Evolutionary conservation across 2,113 vertebrate species (phyloP).

Genomic region (Dromas ardeola): DNA sequence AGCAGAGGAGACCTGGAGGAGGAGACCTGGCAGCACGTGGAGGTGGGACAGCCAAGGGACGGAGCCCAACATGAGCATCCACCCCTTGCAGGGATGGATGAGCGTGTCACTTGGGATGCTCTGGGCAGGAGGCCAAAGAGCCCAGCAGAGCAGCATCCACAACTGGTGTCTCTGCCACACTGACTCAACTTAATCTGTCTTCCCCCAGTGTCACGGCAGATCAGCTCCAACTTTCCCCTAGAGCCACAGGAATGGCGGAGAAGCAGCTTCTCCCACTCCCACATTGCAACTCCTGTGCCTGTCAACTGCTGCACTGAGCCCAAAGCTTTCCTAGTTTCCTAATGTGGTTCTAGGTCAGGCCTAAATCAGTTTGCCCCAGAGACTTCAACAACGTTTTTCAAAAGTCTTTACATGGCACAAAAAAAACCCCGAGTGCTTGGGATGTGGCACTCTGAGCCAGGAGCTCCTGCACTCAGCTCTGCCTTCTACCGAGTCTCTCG

Average conservation of each 20-base stretch:
- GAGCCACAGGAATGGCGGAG: not conserved
- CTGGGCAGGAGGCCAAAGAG: not conserved
- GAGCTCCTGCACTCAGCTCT: not conserved
- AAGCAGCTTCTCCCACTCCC: not conserved
- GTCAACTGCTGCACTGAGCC: not conserved
- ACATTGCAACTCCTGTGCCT: not conserved
- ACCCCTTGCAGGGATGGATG: not conserved
- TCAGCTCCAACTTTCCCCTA: not conserved
- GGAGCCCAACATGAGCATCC: not conserved
- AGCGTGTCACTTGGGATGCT: not conserved
- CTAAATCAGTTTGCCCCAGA: not conserved
- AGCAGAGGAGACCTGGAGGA: not conserved
- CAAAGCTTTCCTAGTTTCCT: not conserved
- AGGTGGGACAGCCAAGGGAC: not conserved
- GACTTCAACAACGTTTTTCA: not conserved
- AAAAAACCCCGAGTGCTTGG: not conserved
- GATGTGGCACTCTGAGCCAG: not conserved
- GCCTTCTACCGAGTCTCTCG: not conserved
- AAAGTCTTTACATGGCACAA: not conserved
- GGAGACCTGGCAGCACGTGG: not conserved
- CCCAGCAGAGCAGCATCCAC: not conserved
- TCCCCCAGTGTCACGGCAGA: not conserved
- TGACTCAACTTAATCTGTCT: not conserved
- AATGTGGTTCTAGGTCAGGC: not conserved
- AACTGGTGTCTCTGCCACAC: not conserved